Base-by-base conservation (phyloP, 2,113 vertebrate species). In the Heliornis fulica region DNA sequence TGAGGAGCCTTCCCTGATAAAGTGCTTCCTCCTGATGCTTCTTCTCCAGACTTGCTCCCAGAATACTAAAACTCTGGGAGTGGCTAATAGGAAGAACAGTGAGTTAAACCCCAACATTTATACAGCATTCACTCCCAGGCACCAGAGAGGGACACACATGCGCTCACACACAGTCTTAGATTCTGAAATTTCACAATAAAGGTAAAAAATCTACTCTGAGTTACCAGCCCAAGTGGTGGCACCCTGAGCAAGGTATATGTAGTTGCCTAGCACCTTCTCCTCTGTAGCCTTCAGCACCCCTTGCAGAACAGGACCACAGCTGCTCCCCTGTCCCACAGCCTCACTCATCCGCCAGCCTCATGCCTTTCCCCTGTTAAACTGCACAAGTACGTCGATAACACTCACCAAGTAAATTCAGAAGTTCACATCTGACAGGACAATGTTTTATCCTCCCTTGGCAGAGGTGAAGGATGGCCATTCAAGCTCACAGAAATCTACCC, bases 261-360 rank as follows among this genome's bases (percentile, higher is more conserved):
- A 6, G 11, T 16, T 43, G 45, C n/a, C n/a, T n/a, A 34, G 10
- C 2, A 0, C 8, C 12, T 31, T 25, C 54, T 31, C 13, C 38
- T 36, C 31, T 29, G 32, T 15, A 9, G 3, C 56, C 28, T 34
- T 13, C 38, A 61, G 34, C 22, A 22, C 14, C 20, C 19, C 34
- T 45, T 2, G 1, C 22, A 48, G 43, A 50, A 46, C 8, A 23
- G 1, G 7, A 38, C 31, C 13, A 25, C 0, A 0, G 46, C 28
- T 0, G 1, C n/a, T 46, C 23, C 40, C 40, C 29, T 13, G 15
- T 32, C 25, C 36, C 34, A 51, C 20, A 28, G 36, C 19, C 23
- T 9, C 21, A 15, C 12, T 31, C 28, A 14, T 23, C 7, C 4
- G 2, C 31, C 12, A 85, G 40, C 29, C 25, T 16, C 20, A 7